phyloP scores from a whole-genome alignment of 2,113 vertebrate genomes.

The Brachyhypopomus occidentalis region DNA sequence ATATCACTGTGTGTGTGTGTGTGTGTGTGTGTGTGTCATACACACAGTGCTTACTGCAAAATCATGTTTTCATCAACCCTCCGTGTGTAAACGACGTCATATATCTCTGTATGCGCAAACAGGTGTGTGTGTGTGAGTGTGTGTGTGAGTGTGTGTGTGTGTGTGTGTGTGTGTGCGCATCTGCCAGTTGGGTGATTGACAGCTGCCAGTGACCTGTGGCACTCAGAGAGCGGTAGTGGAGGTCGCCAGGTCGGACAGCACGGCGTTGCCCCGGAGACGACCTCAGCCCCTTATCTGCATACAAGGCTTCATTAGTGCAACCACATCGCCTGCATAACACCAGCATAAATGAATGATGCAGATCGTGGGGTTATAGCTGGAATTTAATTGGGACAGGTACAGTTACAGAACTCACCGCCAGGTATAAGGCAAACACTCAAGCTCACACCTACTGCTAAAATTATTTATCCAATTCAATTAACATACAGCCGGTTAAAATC shows the following conservation, averaged over 20 bases:
- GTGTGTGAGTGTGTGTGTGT: slow-evolving; percentile 27
- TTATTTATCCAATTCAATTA: not conserved
- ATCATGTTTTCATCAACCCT: slow-evolving; percentile 25
- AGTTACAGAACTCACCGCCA: slow-evolving; percentile 11
- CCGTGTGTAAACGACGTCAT: not conserved
- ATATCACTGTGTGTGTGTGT: not conserved
- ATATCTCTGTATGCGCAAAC: slow-evolving; percentile 27
- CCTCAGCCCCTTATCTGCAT: slow-evolving; percentile 80
- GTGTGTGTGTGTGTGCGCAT: slow-evolving; percentile 42
- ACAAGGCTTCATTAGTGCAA: slow-evolving; percentile 78
- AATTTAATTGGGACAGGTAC: slow-evolving; percentile 51
- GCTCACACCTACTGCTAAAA: slow-evolving; percentile 7
- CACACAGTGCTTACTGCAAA: slow-evolving; percentile 12
- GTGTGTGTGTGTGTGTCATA: slow-evolving; percentile 15
- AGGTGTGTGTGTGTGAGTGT: slow-evolving; percentile 16
- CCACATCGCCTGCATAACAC: slow-evolving; percentile 76
- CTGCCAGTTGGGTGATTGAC: slow-evolving; percentile 69
- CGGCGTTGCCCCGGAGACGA: slow-evolving; percentile 73
- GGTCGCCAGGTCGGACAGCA: slow-evolving; percentile 67
- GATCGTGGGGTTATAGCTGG: slow-evolving; percentile 53
- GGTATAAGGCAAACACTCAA: slow-evolving; percentile 22
- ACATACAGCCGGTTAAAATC: not conserved
- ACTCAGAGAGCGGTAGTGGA: slow-evolving; percentile 75
- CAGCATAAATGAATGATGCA: slow-evolving; percentile 80
- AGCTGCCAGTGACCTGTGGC: slow-evolving; percentile 80